phyloP scores from a whole-genome alignment of 1,140 invertebrate genomes.

The Phortica variegata region DNA sequence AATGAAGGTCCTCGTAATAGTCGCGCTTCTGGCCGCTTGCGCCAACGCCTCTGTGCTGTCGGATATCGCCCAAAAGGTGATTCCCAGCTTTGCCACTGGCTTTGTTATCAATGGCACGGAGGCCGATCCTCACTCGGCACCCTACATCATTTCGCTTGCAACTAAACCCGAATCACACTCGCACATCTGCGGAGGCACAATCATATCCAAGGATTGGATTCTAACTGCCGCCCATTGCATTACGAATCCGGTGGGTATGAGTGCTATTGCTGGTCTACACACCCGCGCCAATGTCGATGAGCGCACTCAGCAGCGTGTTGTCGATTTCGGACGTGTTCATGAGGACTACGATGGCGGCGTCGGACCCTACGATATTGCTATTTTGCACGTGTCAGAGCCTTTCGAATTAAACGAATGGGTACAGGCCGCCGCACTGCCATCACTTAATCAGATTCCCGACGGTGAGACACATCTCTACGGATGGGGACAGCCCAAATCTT shows the following conservation, averaged over 20 bases:
- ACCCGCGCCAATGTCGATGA: constrained; percentile 43
- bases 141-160: constrained; percentile 48
- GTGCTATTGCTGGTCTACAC: constrained; percentile 46
- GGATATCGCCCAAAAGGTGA: constrained; percentile 25
- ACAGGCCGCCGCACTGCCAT: constrained; percentile 59
- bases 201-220: constrained; percentile 41
- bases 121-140: constrained; percentile 40
- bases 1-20: constrained; percentile 41
- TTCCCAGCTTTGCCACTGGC: constrained; percentile 43
- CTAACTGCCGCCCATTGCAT: constrained; percentile 51
- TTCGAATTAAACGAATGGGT: constrained; percentile 61
- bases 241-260: constrained; percentile 23
- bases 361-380: constrained; percentile 66
- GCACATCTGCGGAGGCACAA: constrained; percentile 47
- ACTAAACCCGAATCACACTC: constrained; percentile 28
- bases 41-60: constrained; percentile 25
- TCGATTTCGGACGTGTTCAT: constrained; percentile 58
- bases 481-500: constrained; percentile 59
- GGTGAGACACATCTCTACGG: constrained; percentile 58
- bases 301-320: constrained; percentile 57
- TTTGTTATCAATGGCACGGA: constrained; percentile 50
- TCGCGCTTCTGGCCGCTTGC: constrained; percentile 28
- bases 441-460: constrained; percentile 43
- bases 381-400: constrained; percentile 62
- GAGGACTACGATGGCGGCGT: constrained; percentile 60